Percentiles rank a stretch among this genome's conserved stretches.
Conservation (phyloP, 2,113 vertebrate genomes). For the Chlamydotis undulata region DNA sequence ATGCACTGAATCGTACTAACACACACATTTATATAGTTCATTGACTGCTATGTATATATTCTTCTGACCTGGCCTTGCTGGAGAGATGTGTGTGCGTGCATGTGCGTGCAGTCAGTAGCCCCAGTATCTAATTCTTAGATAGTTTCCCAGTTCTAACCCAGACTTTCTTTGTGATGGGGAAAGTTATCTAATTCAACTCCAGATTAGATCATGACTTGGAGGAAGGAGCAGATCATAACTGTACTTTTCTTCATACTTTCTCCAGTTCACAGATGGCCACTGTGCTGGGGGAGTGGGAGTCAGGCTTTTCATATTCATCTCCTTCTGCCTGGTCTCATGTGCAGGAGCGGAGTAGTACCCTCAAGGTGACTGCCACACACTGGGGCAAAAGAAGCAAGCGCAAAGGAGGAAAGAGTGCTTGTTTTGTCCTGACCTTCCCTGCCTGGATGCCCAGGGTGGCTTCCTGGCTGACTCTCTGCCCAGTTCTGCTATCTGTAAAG, state of each 20-base stretch:
- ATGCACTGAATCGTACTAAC: slow-evolving; percentile 15
- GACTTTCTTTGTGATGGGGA: neutral
- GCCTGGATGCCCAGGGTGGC: neutral
- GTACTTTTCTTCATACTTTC: neutral
- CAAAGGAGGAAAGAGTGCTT: neutral
- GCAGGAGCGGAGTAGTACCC: neutral
- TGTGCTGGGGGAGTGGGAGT: neutral
- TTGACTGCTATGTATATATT: slow-evolving; percentile 55
- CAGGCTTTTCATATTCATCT: neutral
- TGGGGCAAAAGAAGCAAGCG: neutral
- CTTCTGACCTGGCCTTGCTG: slow-evolving; percentile 42
- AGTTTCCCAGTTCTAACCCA: neutral
- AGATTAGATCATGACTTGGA: neutral
- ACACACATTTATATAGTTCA: slow-evolving; percentile 41
- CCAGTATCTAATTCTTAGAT: neutral
- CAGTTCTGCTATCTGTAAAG: neutral
- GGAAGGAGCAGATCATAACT: neutral
- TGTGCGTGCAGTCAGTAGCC: neutral
- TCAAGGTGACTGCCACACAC: neutral
- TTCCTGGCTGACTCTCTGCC: neutral
- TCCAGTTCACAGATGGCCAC: neutral
- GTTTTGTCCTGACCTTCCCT: neutral
- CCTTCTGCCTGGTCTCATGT: neutral
- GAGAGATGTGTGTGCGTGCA: slow-evolving; percentile 7
- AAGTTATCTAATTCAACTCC: neutral